Base-by-base conservation (phyloP, 2,888 invertebrate genomes). In the Petrolisthes manimaculis region DNA sequence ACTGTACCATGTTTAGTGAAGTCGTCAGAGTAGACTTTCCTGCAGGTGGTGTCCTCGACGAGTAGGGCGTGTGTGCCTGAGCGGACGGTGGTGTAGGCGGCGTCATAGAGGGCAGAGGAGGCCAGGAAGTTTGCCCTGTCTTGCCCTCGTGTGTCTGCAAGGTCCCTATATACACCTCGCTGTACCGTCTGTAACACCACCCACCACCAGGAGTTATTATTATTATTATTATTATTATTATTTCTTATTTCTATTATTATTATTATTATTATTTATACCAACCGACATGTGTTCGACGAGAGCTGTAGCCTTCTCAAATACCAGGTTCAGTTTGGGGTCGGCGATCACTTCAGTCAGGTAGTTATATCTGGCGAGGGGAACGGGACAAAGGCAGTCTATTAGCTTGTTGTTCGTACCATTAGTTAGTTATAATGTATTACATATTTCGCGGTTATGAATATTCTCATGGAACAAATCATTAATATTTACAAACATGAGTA, bases 41-140 rank as follows among this genome's bases (percentile, higher is more conserved):
- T 91, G 85, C 91, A 91, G 69, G 91, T 91, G 56, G 89, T 89
- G 82, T 91, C 91, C 80, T 91, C 91, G 4, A 91, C 91, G 61
- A 91, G 83, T 6, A 91, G 91, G 9, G 89, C 91, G 21, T 88
- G 67, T 37, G 80, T 37, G 14, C 77, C 67, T 18, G 53, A 77
- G 21, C 88, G 84, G 14, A 91, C 91, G 37, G 86, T 55, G 3
- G 54, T 67, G 80, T 89, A 91, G 24, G 91, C 91, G 1, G 91
- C 89, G 18, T 84, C 80, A 84, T 86, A 91, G 21, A 91, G 88
- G 37, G 69, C n/a, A 5, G 91, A 80, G 1, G 91, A 86, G 1
- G 86, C 75, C 37, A 91, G 55, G 88, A 89, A 91, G 54, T 86
- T 80, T 4, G 91, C 82, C 18, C 91, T 80, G 5, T 83, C 83